Conservation (phyloP, 2,113 vertebrate species). For the Gorsachius goisagi region DNA sequence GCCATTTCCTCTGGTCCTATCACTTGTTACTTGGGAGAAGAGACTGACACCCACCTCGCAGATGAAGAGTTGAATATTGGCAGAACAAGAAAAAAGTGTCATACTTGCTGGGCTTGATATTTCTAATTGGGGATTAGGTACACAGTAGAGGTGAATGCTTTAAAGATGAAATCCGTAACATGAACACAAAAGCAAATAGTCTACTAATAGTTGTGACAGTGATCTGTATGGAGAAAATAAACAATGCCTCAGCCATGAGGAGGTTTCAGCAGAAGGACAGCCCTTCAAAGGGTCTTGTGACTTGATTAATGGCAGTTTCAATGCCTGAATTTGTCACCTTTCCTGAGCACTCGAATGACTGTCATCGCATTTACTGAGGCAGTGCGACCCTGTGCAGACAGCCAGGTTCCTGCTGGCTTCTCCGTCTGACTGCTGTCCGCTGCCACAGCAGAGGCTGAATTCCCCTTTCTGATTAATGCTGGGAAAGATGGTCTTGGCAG, state of each 20-base stretch:
- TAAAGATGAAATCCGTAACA: not conserved
- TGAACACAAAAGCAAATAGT: not conserved
- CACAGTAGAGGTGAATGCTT: not conserved
- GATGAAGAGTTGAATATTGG: not conserved
- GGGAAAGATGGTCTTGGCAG: not conserved
- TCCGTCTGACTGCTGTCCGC: not conserved
- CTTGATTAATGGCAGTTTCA: not conserved
- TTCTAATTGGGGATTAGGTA: not conserved
- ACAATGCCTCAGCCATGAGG: rapidly evolving
- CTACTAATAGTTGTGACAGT: not conserved
- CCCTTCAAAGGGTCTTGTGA: not conserved
- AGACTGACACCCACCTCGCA: too few species aligned
- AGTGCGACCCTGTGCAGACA: not conserved
- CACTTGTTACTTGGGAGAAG: too few species aligned
- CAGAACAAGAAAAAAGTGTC: not conserved
- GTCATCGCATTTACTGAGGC: not conserved
- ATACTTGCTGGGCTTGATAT: not conserved
- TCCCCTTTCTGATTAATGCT: not conserved
- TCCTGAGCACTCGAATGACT: not conserved
- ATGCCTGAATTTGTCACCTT: not conserved
- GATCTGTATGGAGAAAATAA: not conserved
- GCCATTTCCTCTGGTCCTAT: too few species aligned
- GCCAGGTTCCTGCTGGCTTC: not conserved
- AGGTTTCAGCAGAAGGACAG: not conserved
- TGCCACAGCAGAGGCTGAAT: not conserved